Evolutionary conservation across 2,113 vertebrate species (phyloP).

Genomic region (Mesocricetus auratus): DNA sequence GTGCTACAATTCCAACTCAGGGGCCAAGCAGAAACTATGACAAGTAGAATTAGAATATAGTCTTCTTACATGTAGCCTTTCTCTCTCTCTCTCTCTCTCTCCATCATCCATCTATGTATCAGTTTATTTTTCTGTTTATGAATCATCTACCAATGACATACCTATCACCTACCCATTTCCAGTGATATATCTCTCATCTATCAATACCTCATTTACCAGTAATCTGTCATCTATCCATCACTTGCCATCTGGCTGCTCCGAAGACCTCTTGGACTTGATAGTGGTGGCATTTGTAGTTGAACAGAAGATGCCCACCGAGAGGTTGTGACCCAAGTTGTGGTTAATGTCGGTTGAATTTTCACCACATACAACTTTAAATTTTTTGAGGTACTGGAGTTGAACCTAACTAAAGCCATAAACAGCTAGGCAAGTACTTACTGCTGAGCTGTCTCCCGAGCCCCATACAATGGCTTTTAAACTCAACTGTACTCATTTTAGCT

Average conservation of each 20-base stretch:
- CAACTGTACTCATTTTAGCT: not conserved
- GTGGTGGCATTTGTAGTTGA: not conserved
- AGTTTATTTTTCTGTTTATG: not conserved
- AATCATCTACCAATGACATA: not conserved
- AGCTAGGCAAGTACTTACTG: no score
- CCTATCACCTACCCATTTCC: not conserved
- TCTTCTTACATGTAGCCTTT: not conserved
- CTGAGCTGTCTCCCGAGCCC: not conserved
- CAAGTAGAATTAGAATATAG: not conserved
- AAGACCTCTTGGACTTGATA: slow-evolving; percentile 5
- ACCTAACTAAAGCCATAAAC: not conserved
- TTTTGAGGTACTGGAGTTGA: not conserved
- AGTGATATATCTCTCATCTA: not conserved
- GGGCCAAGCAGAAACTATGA: not conserved
- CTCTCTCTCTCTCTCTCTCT: not conserved
- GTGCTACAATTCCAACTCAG: not conserved
- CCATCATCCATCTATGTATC: not conserved
- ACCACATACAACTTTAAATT: not conserved
- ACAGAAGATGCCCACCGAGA: not conserved
- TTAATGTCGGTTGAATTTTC: not conserved
- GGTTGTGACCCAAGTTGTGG: not conserved
- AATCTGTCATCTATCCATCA: not conserved
- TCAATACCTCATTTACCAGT: not conserved
- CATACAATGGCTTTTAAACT: not conserved
- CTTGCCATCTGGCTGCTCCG: not conserved